Conservation (phyloP, 2,797 vertebrate genomes). For the Helicolenus hilgendorfi region DNA sequence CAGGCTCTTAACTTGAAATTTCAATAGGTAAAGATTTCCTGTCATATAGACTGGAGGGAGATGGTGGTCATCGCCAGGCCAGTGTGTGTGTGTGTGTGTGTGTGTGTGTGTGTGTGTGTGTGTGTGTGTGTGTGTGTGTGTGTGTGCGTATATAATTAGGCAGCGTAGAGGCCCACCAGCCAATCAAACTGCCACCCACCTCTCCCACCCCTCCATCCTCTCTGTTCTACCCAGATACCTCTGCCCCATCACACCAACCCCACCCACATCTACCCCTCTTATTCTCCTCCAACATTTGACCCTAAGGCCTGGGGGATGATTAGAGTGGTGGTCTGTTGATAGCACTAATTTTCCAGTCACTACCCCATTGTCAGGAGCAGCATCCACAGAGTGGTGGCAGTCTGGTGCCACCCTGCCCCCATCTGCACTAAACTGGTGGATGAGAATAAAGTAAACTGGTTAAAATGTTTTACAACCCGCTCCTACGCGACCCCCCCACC, state of each 20-base stretch:
- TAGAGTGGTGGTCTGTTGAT: conserved; percentile 21
- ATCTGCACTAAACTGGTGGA: not conserved
- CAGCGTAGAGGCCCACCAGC: conserved; percentile 30
- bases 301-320: conserved; percentile 17
- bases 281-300: conserved; percentile 10
- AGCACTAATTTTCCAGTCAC: conserved; percentile 40
- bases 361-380: conserved; percentile 14
- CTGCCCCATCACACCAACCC: conserved; percentile 17
- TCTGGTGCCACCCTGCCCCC: not conserved
- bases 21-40: conserved; percentile 17
- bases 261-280: conserved; percentile 21
- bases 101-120: not conserved
- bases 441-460: not conserved
- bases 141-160: conserved; percentile 46
- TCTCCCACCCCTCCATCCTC: conserved; percentile 8
- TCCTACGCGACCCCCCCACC: not conserved
- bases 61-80: not conserved
- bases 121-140: not conserved
- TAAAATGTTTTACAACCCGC: conserved; percentile 15
- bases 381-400: not conserved
- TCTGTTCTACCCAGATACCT: conserved; percentile 78
- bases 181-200: conserved; percentile 62
- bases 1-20: not conserved
- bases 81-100: not conserved
- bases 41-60: not conserved